Evolutionary conservation across 2,888 invertebrate species (phyloP).

Genomic region (Listrodromus nycthemerus): DNA sequence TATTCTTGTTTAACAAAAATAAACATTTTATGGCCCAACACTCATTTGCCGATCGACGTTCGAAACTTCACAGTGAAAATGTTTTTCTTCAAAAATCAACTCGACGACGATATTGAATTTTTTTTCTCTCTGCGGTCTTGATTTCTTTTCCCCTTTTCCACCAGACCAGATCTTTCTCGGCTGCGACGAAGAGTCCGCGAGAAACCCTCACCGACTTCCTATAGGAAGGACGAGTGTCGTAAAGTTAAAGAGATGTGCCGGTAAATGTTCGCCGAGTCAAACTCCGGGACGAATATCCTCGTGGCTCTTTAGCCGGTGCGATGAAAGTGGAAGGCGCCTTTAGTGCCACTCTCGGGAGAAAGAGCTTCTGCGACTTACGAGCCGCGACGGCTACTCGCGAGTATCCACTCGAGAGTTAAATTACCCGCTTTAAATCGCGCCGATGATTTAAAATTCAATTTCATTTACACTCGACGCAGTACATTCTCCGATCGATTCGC

Average conservation of each 20-base stretch:
- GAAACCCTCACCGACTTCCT: background rate
- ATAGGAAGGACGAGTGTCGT: slow-evolving; percentile 25
- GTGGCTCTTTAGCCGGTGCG: slow-evolving; percentile 9
- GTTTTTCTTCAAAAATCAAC: background rate
- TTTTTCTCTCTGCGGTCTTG: background rate
- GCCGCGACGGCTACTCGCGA: slow-evolving; percentile 13
- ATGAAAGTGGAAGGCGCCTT: background rate
- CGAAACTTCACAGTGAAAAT: background rate
- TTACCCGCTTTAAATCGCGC: slow-evolving; percentile 10
- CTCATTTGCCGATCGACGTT: background rate
- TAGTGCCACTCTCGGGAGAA: background rate
- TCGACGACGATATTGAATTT: background rate
- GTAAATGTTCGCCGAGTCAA: background rate
- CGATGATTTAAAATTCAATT: slow-evolving; percentile 21
- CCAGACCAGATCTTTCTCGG: background rate
- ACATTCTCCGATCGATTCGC: background rate
- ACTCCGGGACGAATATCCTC: slow-evolving; percentile 1
- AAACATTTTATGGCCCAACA: background rate
- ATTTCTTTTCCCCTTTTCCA: background rate
- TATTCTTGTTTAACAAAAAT: background rate
- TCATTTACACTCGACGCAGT: background rate
- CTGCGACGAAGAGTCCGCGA: slow-evolving; percentile 10
- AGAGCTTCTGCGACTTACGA: slow-evolving; percentile 13
- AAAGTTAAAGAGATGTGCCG: slow-evolving; percentile 32
- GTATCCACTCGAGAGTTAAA: slow-evolving; percentile 17